Conservation (phyloP, 2,797 vertebrate genomes). For the Mionectes olivaceus region DNA sequence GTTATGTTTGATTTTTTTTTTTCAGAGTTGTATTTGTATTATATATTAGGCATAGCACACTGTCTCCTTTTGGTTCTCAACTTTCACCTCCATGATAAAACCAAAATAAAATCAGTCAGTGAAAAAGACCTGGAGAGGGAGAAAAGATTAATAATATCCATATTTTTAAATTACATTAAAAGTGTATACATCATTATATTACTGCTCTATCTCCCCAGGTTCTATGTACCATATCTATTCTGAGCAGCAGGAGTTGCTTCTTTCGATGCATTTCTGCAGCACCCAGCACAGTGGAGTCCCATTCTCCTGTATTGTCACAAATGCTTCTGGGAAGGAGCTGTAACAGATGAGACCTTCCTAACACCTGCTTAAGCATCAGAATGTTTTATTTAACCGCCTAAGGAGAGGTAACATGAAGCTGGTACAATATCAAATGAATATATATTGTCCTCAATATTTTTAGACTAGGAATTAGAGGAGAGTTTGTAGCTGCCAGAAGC, state of each 20-base stretch:
- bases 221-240: neutral
- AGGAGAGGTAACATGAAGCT: constrained; percentile 13
- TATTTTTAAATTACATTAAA: neutral
- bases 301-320: neutral
- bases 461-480: neutral
- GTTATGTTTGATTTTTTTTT: neutral
- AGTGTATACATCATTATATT: neutral
- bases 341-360: neutral
- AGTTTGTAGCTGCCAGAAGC: neutral
- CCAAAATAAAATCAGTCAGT: neutral
- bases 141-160: neutral
- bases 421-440: neutral
- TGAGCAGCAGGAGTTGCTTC: neutral
- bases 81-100: neutral
- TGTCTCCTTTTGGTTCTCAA: neutral
- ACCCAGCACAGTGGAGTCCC: neutral
- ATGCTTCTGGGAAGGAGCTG: neutral
- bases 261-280: neutral
- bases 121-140: neutral
- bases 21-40: neutral
- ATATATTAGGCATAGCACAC: neutral
- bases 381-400: neutral
- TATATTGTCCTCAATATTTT: neutral
- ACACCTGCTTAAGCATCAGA: neutral
- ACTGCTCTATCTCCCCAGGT: neutral